Evolutionary conservation across 2,797 vertebrate species (phyloP).

Genomic region (Bradypodion ventrale): DNA sequence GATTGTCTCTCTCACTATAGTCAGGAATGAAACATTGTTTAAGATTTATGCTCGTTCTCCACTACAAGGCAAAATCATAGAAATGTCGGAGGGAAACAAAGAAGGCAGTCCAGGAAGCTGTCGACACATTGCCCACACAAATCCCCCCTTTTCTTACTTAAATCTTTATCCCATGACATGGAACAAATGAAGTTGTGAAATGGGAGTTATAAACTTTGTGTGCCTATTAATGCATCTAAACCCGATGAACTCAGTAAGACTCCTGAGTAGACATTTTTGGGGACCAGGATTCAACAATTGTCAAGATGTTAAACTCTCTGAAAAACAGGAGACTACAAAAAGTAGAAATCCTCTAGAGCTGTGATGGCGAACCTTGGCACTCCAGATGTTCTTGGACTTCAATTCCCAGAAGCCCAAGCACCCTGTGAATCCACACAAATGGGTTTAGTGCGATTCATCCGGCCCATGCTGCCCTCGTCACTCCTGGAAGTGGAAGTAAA

Average conservation of each 20-base stretch:
- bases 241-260: not conserved
- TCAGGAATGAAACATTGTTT: not conserved
- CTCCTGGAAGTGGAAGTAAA: too few relatives aligned
- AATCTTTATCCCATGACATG: not conserved
- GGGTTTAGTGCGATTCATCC: too few relatives aligned
- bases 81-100: constrained; percentile 30
- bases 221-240: not conserved
- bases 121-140: constrained; percentile 12
- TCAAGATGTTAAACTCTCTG: not conserved
- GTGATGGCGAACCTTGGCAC: too few relatives aligned
- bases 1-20: constrained; percentile 29
- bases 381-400: too few relatives aligned
- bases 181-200: not conserved
- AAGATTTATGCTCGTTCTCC: constrained; percentile 23
- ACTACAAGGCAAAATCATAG: constrained; percentile 6
- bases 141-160: not conserved
- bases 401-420: too few relatives aligned
- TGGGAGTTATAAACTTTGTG: not conserved
- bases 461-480: too few relatives aligned
- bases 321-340: not conserved
- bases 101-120: not conserved
- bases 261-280: not conserved
- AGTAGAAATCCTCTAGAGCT: not conserved
- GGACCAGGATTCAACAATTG: not conserved
- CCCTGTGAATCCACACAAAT: too few relatives aligned